Conservation (phyloP, 2,888 invertebrate genomes). For the Scrobipalpa atriplicella region DNA sequence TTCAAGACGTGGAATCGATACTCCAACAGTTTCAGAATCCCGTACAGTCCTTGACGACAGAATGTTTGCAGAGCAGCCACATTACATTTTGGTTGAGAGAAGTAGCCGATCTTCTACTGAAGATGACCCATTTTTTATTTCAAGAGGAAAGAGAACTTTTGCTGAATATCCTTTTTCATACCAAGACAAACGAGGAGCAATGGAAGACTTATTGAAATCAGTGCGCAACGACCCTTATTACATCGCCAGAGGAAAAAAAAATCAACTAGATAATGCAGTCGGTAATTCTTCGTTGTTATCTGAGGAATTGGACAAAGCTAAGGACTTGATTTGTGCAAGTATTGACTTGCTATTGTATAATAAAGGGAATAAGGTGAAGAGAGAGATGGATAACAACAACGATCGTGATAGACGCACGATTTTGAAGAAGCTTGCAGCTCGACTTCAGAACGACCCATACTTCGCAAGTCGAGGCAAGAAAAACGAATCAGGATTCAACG, state of each 20-base stretch:
- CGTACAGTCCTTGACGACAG: slow-evolving; percentile 63
- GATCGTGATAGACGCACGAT: slow-evolving; percentile 69
- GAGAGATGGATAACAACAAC: slow-evolving; percentile 53
- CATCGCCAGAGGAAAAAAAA: slow-evolving; percentile 80
- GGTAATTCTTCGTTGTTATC: slow-evolving; percentile 43
- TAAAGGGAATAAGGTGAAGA: slow-evolving; percentile 53
- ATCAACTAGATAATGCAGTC: slow-evolving; percentile 40
- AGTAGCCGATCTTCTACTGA: slow-evolving; percentile 70
- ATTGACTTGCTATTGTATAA: slow-evolving; percentile 54
- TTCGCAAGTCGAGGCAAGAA: slow-evolving; percentile 75
- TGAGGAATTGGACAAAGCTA: slow-evolving; percentile 56
- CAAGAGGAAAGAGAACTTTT: slow-evolving; percentile 62
- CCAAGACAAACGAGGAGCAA: slow-evolving; percentile 67
- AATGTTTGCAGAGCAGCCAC: slow-evolving; percentile 80
- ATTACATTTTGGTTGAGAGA: slow-evolving; percentile 76
- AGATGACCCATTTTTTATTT: slow-evolving; percentile 70
- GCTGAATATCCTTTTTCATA: slow-evolving; percentile 30
- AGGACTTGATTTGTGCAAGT: slow-evolving; percentile 67
- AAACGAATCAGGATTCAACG: slow-evolving; percentile 41
- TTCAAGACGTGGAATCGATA: slow-evolving; percentile 31
- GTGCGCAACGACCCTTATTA: slow-evolving; percentile 78
- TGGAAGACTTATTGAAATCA: slow-evolving; percentile 74
- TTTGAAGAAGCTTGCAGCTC: slow-evolving; percentile 69
- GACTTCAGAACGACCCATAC: slow-evolving; percentile 73
- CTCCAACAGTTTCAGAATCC: slow-evolving; percentile 46